Base-by-base conservation (phyloP, 1,140 invertebrate genomes). In the Monomorium pharaonis region DNA sequence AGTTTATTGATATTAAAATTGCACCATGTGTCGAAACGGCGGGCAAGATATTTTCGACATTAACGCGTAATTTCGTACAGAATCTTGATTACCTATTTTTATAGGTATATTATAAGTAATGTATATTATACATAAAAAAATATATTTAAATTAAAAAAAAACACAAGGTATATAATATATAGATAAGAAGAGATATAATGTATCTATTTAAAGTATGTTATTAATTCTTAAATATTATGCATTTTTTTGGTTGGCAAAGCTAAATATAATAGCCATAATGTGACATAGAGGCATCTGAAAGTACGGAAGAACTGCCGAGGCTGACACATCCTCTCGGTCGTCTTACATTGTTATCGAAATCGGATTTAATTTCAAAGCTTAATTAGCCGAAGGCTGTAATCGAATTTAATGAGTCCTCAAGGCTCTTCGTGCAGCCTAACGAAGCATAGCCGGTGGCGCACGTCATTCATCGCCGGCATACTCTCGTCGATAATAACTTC, bases 401-500 rank as follows among this genome's bases (percentile, higher is more conserved):
- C 33, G 7, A 24, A 47, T 81, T 72, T 80, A 80, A 80, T 69
- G 62, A 67, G 18, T 42, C 62, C n/a, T 12, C 62, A 78, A 63
- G 42, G 62, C 54, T 69, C 62, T n/a, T 65, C 49, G 27, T 16
- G 60, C 37, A 7, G 37, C n/a, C 30, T 69, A 81, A 81, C 30
- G 49, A 56, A 37, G 18, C 4, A 37, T 3, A n/a, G 7, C 47
- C 18, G 12, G 37, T 44, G 33, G 49, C 33, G 33, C 49, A 37
- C 67, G 51, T 83, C 67, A 74, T 72, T 83, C 67, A 47, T 74
- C 67, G 51, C 37, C 47, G 51, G 27, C 37, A 74, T 74, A 83
- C 58, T 58, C 18, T 80, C 78, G 67, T 80, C 78, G 67, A 74
- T 83, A 83, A 83, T 83, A 83, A 74, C 63, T 74, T 51, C 69